Evolutionary conservation across 2,888 invertebrate species (phyloP).

Genomic region (Ennomos quercinarius): DNA sequence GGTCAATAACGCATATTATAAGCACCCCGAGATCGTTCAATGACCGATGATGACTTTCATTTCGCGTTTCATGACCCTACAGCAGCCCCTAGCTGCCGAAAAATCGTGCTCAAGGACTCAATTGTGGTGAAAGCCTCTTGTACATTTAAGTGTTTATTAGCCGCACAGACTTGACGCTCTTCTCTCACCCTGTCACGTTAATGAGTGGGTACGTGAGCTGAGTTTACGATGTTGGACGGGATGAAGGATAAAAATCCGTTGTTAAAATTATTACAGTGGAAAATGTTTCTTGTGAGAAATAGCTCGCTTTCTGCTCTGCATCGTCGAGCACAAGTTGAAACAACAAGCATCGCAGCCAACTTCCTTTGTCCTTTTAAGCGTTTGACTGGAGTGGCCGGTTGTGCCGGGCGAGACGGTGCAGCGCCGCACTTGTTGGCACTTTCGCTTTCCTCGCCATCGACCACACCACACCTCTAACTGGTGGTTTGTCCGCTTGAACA

Average conservation of each 20-base stretch:
- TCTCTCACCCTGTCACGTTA: slow-evolving; percentile 15
- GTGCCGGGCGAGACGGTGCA: slow-evolving; percentile 38
- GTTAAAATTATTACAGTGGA: slow-evolving; percentile 3
- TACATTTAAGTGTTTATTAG: slow-evolving; percentile 35
- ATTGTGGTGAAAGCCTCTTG: slow-evolving; percentile 33
- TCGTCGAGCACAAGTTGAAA: slow-evolving; percentile 39
- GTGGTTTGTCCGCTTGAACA: slow-evolving; percentile 37
- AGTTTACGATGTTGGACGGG: background rate
- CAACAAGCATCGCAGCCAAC: slow-evolving; percentile 46
- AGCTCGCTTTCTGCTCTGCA: slow-evolving; percentile 19
- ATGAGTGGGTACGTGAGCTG: slow-evolving; percentile 20
- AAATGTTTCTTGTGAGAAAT: slow-evolving; percentile 13
- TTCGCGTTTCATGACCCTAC: slow-evolving; percentile 34
- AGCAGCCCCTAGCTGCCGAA: slow-evolving; percentile 38
- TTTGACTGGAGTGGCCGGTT: slow-evolving; percentile 44
- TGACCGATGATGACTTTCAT: slow-evolving; percentile 32
- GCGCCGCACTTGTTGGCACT: slow-evolving; percentile 66
- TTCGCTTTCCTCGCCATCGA: slow-evolving; percentile 69
- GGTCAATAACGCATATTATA: slow-evolving; percentile 17
- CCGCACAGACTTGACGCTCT: slow-evolving; percentile 19
- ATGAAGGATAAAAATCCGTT: background rate
- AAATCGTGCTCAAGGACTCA: slow-evolving; percentile 56
- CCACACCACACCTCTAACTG: slow-evolving; percentile 42
- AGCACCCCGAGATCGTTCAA: slow-evolving; percentile 27
- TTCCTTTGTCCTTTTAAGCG: slow-evolving; percentile 62